phyloP scores from a whole-genome alignment of 2,113 vertebrate species.

The Greenwoodochromis staneri region DNA sequence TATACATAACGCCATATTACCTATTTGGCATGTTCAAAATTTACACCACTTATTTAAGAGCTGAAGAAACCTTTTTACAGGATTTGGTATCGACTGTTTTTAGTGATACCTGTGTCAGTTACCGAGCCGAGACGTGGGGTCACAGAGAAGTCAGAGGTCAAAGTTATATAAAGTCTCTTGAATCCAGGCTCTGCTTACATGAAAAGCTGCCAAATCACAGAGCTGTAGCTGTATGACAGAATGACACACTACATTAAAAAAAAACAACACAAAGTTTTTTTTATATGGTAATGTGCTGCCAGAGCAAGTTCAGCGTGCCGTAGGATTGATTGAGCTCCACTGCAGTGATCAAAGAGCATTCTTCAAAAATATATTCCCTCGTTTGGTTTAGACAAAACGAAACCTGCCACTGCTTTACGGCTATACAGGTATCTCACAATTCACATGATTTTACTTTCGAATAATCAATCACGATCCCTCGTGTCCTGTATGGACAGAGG shows the following conservation, averaged over 20 bases:
- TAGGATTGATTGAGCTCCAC: not conserved
- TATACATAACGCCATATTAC: conserved; percentile 12
- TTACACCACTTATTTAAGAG: conserved; percentile 13
- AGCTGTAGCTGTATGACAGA: not conserved
- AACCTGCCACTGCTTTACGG: not conserved
- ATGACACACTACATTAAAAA: not conserved
- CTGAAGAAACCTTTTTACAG: not conserved
- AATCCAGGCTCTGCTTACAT: not conserved
- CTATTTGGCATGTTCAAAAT: conserved; percentile 25
- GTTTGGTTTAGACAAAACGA: not conserved
- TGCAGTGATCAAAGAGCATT: not conserved
- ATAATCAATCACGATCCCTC: not conserved
- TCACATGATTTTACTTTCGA: not conserved
- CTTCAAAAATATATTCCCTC: not conserved
- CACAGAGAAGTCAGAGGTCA: conserved; percentile 1
- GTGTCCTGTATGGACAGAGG: not conserved
- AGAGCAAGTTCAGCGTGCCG: not conserved
- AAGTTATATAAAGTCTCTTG: not conserved
- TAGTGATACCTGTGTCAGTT: not conserved
- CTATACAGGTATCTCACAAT: not conserved
- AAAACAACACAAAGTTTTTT: not conserved
- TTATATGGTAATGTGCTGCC: not conserved
- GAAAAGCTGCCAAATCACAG: not conserved
- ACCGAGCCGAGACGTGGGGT: not conserved
- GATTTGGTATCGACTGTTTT: not conserved